phyloP scores from a whole-genome alignment of 2,113 vertebrate species.

The Sphaerodactylus townsendi region DNA sequence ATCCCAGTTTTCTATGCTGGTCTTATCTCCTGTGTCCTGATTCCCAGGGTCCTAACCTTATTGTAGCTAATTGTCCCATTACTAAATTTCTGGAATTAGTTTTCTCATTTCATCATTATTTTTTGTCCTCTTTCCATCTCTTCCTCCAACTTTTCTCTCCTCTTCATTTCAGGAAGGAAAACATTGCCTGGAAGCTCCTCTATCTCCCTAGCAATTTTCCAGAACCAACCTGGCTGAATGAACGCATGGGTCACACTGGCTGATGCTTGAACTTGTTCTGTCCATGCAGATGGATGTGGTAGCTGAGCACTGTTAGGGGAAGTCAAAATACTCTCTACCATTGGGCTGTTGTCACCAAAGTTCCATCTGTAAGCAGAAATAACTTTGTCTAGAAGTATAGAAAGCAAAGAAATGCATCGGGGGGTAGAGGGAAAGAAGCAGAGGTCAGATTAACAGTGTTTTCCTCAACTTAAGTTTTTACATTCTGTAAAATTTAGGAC shows the following conservation, averaged over 20 bases:
- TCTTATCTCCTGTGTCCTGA: neutral
- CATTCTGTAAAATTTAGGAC: neutral
- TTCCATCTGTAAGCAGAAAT: conserved; percentile 70
- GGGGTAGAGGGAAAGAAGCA: neutral
- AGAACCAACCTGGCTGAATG: conserved; percentile 54
- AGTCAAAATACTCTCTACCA: conserved; percentile 45
- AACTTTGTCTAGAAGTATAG: neutral
- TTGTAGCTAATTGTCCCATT: neutral
- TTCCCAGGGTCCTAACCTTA: neutral
- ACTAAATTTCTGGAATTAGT: neutral
- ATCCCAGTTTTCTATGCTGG: neutral
- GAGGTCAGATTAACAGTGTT: neutral
- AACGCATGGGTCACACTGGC: conserved; percentile 69
- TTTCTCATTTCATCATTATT: neutral
- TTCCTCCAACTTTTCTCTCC: neutral
- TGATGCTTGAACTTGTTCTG: conserved; percentile 58
- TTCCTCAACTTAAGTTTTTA: too few species aligned
- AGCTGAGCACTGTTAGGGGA: conserved; percentile 56
- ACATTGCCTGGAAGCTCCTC: neutral
- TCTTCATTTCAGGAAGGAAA: neutral
- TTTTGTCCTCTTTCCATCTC: neutral
- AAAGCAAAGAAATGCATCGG: neutral
- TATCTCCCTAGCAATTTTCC: neutral
- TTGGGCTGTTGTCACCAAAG: conserved; percentile 71
- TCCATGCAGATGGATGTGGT: conserved; percentile 27